These are phyloP conservation scores for Spongia lamella DNA, from an alignment of 37 sponge, comb jelly and placozoan species.

Conservation along the genomic window DNA sequence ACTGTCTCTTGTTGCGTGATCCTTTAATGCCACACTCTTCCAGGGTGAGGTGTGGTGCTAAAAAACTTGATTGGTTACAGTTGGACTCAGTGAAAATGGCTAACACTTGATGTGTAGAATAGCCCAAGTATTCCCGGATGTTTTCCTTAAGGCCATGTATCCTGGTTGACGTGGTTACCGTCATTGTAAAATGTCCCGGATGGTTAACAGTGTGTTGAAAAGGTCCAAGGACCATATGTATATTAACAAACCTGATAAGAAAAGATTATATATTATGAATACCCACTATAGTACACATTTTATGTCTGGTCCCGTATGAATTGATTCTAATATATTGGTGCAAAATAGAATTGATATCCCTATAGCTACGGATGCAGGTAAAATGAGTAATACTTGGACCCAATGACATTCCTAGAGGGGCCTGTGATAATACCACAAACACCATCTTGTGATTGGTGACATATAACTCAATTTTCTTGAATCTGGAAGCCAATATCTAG, in stretches of 20 bases:
- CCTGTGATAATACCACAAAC: no score
- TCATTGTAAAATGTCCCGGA: constrained; percentile 40
- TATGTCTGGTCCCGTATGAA: no score
- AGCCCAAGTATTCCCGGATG: constrained; percentile 30
- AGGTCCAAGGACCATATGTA: constrained; percentile 46
- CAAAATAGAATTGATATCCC: no score
- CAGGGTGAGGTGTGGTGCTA: constrained; percentile 50
- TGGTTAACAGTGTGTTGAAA: constrained; percentile 40
- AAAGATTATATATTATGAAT: no score
- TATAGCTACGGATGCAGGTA: no score
- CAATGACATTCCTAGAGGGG: no score
- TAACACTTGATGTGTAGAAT: constrained; percentile 11
- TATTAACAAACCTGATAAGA: constrained; percentile 37
- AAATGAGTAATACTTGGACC: no score
- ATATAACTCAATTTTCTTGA: no score
- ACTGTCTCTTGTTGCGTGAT: constrained; percentile 19
- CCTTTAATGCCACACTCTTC: constrained; percentile 56
- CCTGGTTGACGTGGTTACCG: constrained; percentile 34
- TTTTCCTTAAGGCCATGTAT: constrained; percentile 39
- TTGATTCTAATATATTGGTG: no score
- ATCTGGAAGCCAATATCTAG: no score
- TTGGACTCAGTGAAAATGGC: constrained; percentile 52
- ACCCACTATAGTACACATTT: no score
- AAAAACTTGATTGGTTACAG: constrained; percentile 22
- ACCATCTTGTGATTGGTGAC: no score